Base-by-base conservation (phyloP, 2,113 vertebrate genomes). In the Cromileptes altivelis region DNA sequence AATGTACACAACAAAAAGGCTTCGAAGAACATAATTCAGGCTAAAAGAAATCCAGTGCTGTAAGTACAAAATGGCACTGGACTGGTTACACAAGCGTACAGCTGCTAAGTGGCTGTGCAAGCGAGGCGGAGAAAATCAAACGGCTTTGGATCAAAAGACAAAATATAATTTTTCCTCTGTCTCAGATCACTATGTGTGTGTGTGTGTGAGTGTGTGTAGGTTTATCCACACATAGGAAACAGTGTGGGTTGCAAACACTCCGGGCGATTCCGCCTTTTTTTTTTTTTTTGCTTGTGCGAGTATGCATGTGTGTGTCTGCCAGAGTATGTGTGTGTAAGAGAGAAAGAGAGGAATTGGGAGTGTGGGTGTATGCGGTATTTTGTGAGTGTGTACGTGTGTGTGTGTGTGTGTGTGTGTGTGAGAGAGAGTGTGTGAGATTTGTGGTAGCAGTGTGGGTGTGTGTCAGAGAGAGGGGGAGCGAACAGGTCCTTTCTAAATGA, bases 241-340 rank as follows among this genome's bases (percentile, higher is more conserved):
- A 73, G 86, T 92, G 91, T 92, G 91, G 91, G 92, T 84, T 84
- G 91, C 77, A 90, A 91, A 84, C 88, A 87, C 92, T 92, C 68
- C 27, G 45, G 92, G 92, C 92, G 2, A 89, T 92, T 91, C 91
- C 82, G 78, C 30, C 65, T 85, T 78, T 82, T 73, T 40, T 33
- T 25, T 40, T 76, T 25, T 62, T 85, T 78, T 82, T 73, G 67
- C 45, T 23, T 75, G 57, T 75, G 62, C 45, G 49, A 37, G 47
- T 67, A 40, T 64, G 58, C 47, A 11, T 72, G 55, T 50, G 53
- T 69, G 53, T 69, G 81, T 70, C 21, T 73, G 75, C 58, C 25
- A 23, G 49, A 19, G 45, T 42, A 12, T 63, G 67, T 55, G 78
- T 58, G 81, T 57, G 70, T 49, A 27, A n/a, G 30, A 76, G 57